Base-by-base conservation (phyloP, 2,888 invertebrate genomes). In the Sycophila texana region DNA sequence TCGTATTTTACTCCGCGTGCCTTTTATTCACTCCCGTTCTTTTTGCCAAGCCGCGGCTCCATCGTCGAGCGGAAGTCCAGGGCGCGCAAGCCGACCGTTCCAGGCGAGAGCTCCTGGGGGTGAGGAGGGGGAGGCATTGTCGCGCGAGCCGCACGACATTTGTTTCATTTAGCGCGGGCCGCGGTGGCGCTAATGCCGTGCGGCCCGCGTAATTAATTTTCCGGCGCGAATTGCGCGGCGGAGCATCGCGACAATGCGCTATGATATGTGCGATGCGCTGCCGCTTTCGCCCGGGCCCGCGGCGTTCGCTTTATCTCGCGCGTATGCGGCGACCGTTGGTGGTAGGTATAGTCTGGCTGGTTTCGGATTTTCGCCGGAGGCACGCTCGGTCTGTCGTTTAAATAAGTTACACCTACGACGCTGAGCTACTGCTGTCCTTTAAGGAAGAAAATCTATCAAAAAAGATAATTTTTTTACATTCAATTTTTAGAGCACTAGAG, bases 131-230 rank as follows among this genome's bases (percentile, higher is more conserved):
- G 10, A 7, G 53, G n/a, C 16, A 13, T 53, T 53, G 53, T 67
- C 22, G 49, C 49, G 4, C 22, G 53, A 57, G 22, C 65, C 63
- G 55, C 63, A 39, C 73, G 73, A 65, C 73, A 55, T 74, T 74
- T 74, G 65, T 74, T 65, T 65, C 63, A 65, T 74, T 74, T 63
- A 74, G 63, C 73, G 26, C 22, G 22, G 14, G 61, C 26, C 26
- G 60, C 49, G n/a, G 14, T 20, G 22, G n/a, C 12, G 57, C 57
- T 57, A 68, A 68, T 68, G 68, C 57, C 70, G 70, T 22, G 39
- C 14, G 26, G n/a, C 4, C 5, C 73, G 63, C 30, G 55, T 55
- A 74, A 74, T 74, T 74, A 74, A 74, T 74, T 74, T 53, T 30
- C 61, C 53, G 58, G 58, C 71, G n/a, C 53, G 53, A 53, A 53